Evolutionary conservation across 2,888 invertebrate species (phyloP).

Genomic region (Girardia tigrina): DNA sequence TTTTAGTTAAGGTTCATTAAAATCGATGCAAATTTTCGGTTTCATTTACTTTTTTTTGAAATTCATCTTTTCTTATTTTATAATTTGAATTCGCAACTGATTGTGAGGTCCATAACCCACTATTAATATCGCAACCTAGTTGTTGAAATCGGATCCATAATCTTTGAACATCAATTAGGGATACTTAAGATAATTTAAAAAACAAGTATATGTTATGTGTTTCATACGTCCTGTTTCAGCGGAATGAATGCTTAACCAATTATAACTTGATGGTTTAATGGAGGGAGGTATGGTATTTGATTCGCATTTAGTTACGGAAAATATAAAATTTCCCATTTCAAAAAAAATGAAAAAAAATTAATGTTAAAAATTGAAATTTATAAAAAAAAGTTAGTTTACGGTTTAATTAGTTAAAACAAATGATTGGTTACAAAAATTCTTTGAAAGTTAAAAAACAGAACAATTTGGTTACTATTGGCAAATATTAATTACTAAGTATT

Average conservation of each 20-base stretch:
- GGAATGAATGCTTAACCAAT: conserved; percentile 1
- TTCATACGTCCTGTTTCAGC: background rate
- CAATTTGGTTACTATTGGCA: no score
- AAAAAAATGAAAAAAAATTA: no score
- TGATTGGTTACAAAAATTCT: no score
- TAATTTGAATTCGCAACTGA: conserved; percentile 38
- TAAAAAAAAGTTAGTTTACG: no score
- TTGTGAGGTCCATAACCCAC: conserved; percentile 40
- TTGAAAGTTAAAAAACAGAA: no score
- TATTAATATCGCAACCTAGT: conserved; percentile 43
- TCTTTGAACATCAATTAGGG: conserved; percentile 48
- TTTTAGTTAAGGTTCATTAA: no score
- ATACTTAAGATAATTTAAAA: conserved; percentile 41
- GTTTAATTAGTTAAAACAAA: no score
- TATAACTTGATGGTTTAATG: background rate
- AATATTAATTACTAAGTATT: no score
- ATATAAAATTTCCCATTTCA: conserved; percentile 3
- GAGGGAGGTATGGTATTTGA: background rate
- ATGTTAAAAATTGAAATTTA: no score
- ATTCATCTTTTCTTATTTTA: conserved; percentile 44
- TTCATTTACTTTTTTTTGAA: background rate
- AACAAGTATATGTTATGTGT: background rate
- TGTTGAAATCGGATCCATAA: conserved; percentile 48
- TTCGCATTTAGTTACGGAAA: background rate
- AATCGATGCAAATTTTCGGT: background rate